Conservation (phyloP, 2,888 invertebrate genomes). For the Ypsolopha sequella region DNA sequence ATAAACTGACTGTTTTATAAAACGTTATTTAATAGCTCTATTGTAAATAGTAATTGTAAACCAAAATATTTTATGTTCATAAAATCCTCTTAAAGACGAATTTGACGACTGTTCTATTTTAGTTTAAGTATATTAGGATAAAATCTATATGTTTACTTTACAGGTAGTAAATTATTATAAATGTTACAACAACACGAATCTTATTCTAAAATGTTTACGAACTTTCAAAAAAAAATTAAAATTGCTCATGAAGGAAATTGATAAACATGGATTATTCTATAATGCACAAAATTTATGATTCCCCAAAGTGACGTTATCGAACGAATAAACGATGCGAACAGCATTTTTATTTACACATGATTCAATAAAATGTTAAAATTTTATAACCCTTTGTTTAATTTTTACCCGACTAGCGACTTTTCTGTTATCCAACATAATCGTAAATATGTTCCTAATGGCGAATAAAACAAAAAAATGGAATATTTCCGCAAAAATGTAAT, state of each 20-base stretch:
- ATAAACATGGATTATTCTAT: conserved; percentile 19
- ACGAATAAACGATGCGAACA: conserved; percentile 15
- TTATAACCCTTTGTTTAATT: conserved; percentile 13
- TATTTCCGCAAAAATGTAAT: too few relatives aligned
- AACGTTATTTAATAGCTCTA: not conserved
- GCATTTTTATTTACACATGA: conserved; percentile 43
- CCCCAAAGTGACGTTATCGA: conserved; percentile 10
- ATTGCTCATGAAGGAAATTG: conserved; percentile 26
- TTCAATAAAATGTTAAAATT: conserved; percentile 36
- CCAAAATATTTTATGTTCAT: conserved; percentile 8
- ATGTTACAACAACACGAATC: not conserved
- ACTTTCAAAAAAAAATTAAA: conserved; percentile 17
- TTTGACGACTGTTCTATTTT: conserved; percentile 6
- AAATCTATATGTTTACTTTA: conserved; percentile 2
- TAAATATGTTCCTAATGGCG: too few relatives aligned
- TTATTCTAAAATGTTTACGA: conserved; percentile 11
- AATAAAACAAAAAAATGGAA: too few relatives aligned
- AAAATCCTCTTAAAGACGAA: conserved; percentile 4
- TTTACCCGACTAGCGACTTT: not conserved
- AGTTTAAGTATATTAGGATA: conserved; percentile 5
- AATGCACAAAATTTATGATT: conserved; percentile 10
- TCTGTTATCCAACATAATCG: too few relatives aligned
- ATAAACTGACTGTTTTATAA: too few relatives aligned
- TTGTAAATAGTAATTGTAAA: conserved; percentile 6
- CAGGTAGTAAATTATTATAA: conserved; percentile 1